phyloP scores from a whole-genome alignment of 2,113 vertebrate genomes.

The Serilophus lunatus region DNA sequence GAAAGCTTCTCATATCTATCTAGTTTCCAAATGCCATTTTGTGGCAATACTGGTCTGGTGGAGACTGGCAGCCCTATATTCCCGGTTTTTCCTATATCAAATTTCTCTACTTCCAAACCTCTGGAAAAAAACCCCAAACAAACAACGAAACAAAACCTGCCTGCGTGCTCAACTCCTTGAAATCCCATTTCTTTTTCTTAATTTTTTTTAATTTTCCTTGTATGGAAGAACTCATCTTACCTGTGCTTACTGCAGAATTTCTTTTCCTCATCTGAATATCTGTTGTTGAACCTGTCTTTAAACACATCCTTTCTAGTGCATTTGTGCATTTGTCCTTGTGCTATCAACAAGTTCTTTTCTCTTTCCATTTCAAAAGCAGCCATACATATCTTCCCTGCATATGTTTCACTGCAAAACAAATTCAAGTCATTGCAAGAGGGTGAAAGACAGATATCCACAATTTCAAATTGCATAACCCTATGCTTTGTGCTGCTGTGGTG shows the following conservation, averaged over 20 bases:
- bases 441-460: background rate
- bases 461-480: background rate
- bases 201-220: background rate
- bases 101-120: background rate
- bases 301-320: background rate
- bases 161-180: background rate
- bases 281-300: background rate
- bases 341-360: background rate
- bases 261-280: background rate
- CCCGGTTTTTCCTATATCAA: background rate
- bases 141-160: too few species aligned
- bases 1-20: background rate
- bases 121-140: background rate
- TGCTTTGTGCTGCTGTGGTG: background rate
- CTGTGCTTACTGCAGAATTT: background rate
- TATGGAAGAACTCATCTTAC: background rate
- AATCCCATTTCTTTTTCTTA: too few species aligned
- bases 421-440: background rate
- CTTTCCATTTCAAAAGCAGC: background rate
- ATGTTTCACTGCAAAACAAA: background rate
- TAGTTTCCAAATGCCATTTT: background rate
- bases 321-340: background rate
- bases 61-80: background rate
- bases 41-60: background rate
- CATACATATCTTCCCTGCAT: background rate